These are phyloP conservation scores for Orgyia antiqua DNA, from an alignment of 2,888 invertebrate species.

Conservation along the genomic window DNA sequence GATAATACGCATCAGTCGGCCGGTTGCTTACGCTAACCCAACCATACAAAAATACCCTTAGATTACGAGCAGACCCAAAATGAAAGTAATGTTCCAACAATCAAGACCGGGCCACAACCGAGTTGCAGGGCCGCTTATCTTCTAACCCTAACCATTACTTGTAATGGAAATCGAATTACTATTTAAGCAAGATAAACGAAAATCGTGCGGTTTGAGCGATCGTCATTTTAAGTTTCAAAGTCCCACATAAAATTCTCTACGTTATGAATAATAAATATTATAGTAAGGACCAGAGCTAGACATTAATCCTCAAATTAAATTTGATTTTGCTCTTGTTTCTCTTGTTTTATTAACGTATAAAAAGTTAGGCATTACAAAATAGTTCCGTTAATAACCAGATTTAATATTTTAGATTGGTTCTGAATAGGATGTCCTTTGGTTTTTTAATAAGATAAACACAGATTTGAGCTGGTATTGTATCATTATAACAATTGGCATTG, in stretches of 20 bases:
- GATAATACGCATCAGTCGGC: constrained; percentile 42
- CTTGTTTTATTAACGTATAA: too few species aligned
- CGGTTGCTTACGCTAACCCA: constrained; percentile 20
- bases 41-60: constrained; percentile 41
- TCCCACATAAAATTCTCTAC: constrained; percentile 31
- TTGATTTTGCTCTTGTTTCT: too few species aligned
- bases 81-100: constrained; percentile 52
- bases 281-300: too few species aligned
- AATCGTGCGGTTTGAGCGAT: constrained; percentile 40
- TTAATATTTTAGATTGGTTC: too few species aligned
- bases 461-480: too few species aligned
- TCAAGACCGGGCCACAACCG: constrained; percentile 36
- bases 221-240: constrained; percentile 30
- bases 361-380: too few species aligned
- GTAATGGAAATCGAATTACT: constrained; percentile 68
- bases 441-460: too few species aligned
- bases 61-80: constrained; percentile 43
- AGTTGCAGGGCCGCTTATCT: constrained; percentile 51
- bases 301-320: too few species aligned
- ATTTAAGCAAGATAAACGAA: constrained; percentile 57
- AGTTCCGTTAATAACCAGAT: too few species aligned
- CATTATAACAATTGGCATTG: too few species aligned
- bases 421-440: too few species aligned
- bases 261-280: constrained; percentile 26
- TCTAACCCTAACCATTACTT: constrained; percentile 49